These are phyloP conservation scores for Aldrovandia affinis DNA, from an alignment of 2,797 vertebrate genomes.

Conservation along the genomic window DNA sequence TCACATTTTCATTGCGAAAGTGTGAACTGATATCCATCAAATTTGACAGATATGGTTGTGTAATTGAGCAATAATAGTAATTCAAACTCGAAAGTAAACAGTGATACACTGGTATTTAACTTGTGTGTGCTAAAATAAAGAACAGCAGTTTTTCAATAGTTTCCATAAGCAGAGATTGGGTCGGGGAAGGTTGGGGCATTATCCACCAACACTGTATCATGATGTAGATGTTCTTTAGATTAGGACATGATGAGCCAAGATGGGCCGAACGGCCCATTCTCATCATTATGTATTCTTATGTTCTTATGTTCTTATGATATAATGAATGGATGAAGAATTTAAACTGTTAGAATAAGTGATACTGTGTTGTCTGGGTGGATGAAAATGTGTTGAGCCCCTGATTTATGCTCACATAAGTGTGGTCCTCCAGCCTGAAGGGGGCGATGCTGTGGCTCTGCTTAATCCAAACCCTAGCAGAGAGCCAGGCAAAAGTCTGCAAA, in stretches of 20 bases:
- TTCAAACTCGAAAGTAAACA: not conserved
- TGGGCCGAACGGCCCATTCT: no score
- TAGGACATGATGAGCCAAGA: no score
- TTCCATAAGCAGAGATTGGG: no score
- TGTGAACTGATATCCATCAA: not conserved
- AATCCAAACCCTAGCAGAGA: not conserved
- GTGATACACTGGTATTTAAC: not conserved
- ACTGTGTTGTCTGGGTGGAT: not conserved
- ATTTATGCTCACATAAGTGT: not conserved
- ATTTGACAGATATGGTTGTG: not conserved
- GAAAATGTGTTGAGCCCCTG: not conserved
- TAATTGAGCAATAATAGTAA: not conserved
- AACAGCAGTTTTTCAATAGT: no score
- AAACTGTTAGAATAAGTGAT: no score
- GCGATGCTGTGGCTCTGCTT: no score
- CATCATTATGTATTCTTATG: no score
- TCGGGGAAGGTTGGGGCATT: no score
- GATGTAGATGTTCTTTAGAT: no score
- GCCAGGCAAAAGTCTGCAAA: not conserved
- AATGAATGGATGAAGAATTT: no score
- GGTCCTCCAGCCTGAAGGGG: not conserved
- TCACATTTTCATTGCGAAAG: constrained; percentile 11
- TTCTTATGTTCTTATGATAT: no score
- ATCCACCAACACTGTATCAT: no score
- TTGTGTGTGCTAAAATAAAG: not conserved